phyloP scores from a whole-genome alignment of 1,140 invertebrate species.

The Leptinotarsa defecta region DNA sequence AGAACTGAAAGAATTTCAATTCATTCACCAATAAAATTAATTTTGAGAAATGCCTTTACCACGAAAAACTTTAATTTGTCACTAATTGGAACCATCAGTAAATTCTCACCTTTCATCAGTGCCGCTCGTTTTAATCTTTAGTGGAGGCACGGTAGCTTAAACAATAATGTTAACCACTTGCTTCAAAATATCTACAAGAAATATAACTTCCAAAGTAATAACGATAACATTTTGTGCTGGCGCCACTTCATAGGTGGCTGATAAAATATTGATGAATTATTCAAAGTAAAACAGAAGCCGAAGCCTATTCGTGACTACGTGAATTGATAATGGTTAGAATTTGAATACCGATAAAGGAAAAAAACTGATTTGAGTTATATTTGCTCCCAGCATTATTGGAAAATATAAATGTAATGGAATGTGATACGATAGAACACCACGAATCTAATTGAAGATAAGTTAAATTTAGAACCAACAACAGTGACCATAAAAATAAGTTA shows the following conservation, averaged over 20 bases:
- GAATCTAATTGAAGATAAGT: too few species aligned
- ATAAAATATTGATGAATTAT: conserved; percentile 7
- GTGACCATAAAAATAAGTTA: too few species aligned
- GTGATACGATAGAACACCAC: too few species aligned
- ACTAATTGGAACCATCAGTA: conserved; percentile 5
- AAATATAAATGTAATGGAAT: too few species aligned
- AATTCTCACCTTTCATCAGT: conserved; percentile 15
- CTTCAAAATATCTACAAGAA: conserved; percentile 5
- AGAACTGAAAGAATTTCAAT: conserved; percentile 10
- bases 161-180: conserved; percentile 14
- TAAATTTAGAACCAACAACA: too few species aligned
- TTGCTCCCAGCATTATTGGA: too few species aligned
- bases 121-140: neutral
- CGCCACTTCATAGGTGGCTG: neutral
- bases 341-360: neutral
- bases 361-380: too few species aligned
- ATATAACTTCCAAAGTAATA: neutral
- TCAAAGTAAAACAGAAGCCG: conserved; percentile 3
- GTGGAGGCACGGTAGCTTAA: conserved; percentile 11
- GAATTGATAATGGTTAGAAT: neutral
- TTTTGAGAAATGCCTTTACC: neutral
- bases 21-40: neutral
- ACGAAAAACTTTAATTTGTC: neutral
- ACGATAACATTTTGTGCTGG: neutral
- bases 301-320: neutral